These are phyloP conservation scores for Papilio elwesi DNA, from an alignment of 2,888 invertebrate species.

Conservation along the genomic window DNA sequence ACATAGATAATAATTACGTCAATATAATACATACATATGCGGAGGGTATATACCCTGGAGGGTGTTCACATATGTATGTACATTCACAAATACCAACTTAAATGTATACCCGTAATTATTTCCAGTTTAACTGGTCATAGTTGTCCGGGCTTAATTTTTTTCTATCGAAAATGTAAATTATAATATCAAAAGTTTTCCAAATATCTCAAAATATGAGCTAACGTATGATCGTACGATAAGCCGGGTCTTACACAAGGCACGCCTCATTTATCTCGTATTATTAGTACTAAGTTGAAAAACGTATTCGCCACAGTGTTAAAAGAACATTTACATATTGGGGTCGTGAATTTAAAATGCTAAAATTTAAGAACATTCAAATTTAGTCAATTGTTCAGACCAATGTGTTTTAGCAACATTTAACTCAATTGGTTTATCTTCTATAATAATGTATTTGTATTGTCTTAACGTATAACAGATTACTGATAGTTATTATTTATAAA, in stretches of 20 bases:
- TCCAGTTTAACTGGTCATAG: too few species aligned
- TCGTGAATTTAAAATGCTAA: slow-evolving; percentile 10
- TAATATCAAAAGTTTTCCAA: not conserved
- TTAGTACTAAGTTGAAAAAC: slow-evolving; percentile 15
- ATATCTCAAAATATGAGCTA: slow-evolving; percentile 5
- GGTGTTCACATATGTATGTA: too few species aligned
- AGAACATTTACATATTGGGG: slow-evolving; percentile 15
- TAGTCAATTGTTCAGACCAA: not conserved
- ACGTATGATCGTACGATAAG: not conserved
- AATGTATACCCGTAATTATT: too few species aligned
- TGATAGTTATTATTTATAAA: too few species aligned
- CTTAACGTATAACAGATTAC: too few species aligned
- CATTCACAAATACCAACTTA: too few species aligned
- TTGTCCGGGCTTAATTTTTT: too few species aligned
- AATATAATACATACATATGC: too few species aligned
- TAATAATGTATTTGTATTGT: too few species aligned
- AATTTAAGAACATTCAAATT: slow-evolving; percentile 5
- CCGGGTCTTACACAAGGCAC: slow-evolving; percentile 7
- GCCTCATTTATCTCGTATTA: slow-evolving; percentile 15
- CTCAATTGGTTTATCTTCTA: not conserved
- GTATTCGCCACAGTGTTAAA: slow-evolving; percentile 11
- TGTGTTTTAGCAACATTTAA: slow-evolving; percentile 4
- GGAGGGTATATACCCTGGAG: too few species aligned
- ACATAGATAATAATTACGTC: too few species aligned
- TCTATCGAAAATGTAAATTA: too few species aligned